Evolutionary conservation across 1,140 invertebrate species (phyloP).

Genomic region (Drosophila parabipectinata): DNA sequence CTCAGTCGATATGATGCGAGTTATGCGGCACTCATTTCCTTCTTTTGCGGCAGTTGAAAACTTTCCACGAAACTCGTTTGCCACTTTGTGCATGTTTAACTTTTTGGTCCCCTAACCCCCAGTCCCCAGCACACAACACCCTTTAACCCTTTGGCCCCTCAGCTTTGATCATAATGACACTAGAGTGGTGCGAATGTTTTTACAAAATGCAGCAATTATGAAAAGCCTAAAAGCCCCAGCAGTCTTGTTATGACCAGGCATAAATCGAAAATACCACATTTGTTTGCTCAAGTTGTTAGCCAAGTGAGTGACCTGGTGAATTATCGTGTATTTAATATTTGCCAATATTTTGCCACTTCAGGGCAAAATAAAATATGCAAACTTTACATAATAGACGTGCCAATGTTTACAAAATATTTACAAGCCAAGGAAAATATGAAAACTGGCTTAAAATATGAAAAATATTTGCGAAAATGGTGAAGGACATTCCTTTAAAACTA

Average conservation of each 20-base stretch:
- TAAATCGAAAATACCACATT: constrained; percentile 14
- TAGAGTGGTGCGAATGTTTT: constrained; percentile 39
- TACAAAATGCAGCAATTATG: constrained; percentile 62
- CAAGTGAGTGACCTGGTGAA: not conserved
- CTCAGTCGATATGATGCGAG: constrained; percentile 66
- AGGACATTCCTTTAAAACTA: not conserved
- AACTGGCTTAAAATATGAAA: constrained; percentile 2
- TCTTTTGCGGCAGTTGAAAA: constrained; percentile 59
- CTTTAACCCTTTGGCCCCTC: not conserved
- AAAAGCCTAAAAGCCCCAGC: constrained; percentile 15
- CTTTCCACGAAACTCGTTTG: constrained; percentile 49
- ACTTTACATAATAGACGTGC: constrained; percentile 23
- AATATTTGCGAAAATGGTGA: constrained; percentile 11
- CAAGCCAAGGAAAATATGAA: constrained; percentile 18
- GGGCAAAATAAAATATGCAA: constrained; percentile 9
- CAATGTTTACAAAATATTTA: constrained; percentile 42
- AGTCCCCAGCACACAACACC: not conserved
- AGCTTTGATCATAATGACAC: constrained; percentile 56
- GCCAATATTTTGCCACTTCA: constrained; percentile 1
- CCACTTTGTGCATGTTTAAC: constrained; percentile 74
- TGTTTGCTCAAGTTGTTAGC: constrained; percentile 12
- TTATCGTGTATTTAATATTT: constrained; percentile 28
- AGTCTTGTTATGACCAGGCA: constrained; percentile 1
- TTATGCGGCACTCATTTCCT: constrained; percentile 65
- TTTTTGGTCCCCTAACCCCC: constrained; percentile 28